Conservation (phyloP, 2,797 vertebrate genomes). For the Sorex maritimensis region DNA sequence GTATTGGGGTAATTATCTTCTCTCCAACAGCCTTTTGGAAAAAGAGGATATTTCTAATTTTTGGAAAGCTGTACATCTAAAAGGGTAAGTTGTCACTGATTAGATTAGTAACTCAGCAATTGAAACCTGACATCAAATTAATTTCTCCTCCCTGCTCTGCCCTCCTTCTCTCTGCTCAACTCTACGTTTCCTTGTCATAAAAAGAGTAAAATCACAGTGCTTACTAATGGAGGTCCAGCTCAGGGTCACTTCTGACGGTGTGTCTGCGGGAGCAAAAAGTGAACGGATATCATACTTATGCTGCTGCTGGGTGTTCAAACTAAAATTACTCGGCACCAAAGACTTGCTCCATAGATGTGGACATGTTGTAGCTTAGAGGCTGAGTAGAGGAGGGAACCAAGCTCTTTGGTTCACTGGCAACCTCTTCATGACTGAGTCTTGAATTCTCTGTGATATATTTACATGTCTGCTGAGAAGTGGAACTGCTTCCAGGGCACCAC, state of each 20-base stretch:
- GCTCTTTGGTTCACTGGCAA: not conserved
- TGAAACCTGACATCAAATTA: slow-evolving; percentile 83
- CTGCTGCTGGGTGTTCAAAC: not conserved
- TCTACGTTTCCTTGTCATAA: slow-evolving; percentile 65
- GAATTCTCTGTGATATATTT: not conserved
- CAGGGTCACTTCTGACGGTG: slow-evolving; percentile 69
- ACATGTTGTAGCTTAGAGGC: not conserved
- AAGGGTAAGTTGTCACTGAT: slow-evolving; percentile 85
- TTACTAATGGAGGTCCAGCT: slow-evolving; percentile 65
- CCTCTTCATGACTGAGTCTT: not conserved
- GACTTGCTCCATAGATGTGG: not conserved
- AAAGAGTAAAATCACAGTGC: slow-evolving; percentile 79
- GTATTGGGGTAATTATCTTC: slow-evolving; percentile 90
- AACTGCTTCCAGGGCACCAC: not conserved
- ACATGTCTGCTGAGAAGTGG: not conserved
- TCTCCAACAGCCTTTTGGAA: slow-evolving; percentile 87
- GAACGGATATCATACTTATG: not conserved
- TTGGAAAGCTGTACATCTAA: slow-evolving; percentile 87
- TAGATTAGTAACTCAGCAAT: slow-evolving; percentile 83
- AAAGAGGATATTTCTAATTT: slow-evolving; percentile 89
- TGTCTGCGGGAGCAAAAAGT: slow-evolving; percentile 77
- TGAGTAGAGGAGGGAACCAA: not conserved
- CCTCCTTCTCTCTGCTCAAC: not conserved
- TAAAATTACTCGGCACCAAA: not conserved
- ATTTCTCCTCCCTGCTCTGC: slow-evolving; percentile 62